Evolutionary conservation across 2,113 vertebrate genomes (phyloP).

Genomic region (Stegostoma tigrinum): DNA sequence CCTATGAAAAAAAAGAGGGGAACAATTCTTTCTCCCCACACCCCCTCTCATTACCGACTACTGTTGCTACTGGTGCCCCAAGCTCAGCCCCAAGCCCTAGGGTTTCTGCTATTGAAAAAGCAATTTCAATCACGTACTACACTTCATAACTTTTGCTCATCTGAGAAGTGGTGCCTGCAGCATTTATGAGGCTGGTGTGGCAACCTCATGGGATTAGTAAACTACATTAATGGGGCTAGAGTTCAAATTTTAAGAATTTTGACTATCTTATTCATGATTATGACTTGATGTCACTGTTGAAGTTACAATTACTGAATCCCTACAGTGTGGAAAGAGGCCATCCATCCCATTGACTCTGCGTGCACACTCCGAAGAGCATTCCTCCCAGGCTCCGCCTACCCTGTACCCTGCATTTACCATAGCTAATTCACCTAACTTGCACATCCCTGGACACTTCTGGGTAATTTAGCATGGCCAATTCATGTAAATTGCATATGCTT

Average conservation of each 20-base stretch:
- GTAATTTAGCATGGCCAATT: no score
- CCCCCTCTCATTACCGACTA: neutral
- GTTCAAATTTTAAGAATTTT: neutral
- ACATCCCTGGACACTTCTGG: no score
- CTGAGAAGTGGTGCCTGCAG: neutral
- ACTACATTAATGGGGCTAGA: no score
- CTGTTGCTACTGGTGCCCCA: neutral
- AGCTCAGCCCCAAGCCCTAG: neutral
- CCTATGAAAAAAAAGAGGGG: neutral
- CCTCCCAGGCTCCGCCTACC: no score
- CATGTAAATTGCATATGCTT: no score
- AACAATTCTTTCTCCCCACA: neutral
- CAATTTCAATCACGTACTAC: neutral
- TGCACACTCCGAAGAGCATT: no score
- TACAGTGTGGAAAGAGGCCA: no score
- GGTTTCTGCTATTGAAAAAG: neutral
- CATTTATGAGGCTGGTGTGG: neutral
- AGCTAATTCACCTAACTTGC: no score
- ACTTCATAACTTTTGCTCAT: neutral
- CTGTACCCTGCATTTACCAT: no score
- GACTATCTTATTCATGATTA: neutral
- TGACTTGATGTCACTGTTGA: neutral
- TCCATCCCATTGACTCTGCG: no score
- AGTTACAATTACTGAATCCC: no score
- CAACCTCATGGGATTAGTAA: no score